Evolutionary conservation across 2,888 invertebrate genomes (phyloP), one percentile per base, ranked within the genome.

Genomic region (Sclerodermus sp.): DNA sequence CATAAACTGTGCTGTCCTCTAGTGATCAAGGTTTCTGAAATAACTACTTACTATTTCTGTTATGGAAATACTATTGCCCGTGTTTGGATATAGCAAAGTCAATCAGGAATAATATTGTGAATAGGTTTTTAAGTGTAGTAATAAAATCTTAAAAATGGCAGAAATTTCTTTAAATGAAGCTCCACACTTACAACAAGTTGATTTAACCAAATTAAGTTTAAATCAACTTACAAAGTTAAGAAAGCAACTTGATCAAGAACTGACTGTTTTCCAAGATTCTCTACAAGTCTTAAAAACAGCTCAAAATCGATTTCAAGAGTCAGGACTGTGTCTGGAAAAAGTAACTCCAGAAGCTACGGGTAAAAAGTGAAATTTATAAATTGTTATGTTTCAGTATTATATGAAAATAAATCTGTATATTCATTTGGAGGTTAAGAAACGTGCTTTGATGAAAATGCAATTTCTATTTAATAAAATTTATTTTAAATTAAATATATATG

Each of bases 231-330:
- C 88, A 60, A 87, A 90, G 70, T 80, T 95, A 48, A 93, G 91
- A 77, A 89, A 91, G 71, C 93, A 93, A 81, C 81, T 95, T 61
- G 93, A 95, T 79, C 89, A 91, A 90, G 96, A 96, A 79, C 81
- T 96, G 53, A 85, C 84, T 65, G 85, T 96, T 41, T 93, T 96
- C 76, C 91, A 92, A 82, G 93, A 93, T 60, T 96, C 96, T 0
- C 79, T 96, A 59, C 89, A 90, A 71, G 91, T 92, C 16, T 81
- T 97, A 49, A 94, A 96, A 81, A 84, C 91, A 70, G 95, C 94
- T 6, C 94, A 96, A 79, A 85, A 84, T 30, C 96, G 95, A 81
- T 96, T 93, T 79, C 87, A 88, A 51, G 91, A 91, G 70, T 95
- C 95, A 1, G 89, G 89, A 43, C 91, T 92, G 69, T 89, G 88